These are phyloP conservation scores for Mylabris phalerata DNA, from an alignment of 1,140 invertebrate species.

Conservation along the genomic window DNA sequence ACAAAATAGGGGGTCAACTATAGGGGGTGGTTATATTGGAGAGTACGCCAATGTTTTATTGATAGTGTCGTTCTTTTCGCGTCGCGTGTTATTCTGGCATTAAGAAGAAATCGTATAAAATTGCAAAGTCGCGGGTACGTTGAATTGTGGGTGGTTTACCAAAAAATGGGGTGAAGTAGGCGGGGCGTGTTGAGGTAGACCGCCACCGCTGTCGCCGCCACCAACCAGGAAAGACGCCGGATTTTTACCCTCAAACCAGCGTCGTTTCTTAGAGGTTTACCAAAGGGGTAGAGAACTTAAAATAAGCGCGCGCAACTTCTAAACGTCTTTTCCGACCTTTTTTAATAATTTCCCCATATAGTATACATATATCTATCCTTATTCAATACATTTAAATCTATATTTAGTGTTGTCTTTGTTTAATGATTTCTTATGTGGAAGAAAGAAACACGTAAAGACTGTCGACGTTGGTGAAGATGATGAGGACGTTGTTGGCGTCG, in stretches of 20 bases:
- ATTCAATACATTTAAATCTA: not conserved
- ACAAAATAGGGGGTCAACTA: not conserved
- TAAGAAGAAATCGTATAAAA: constrained; percentile 43
- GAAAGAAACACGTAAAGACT: not conserved
- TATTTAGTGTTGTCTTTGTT: not conserved
- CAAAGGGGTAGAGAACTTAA: constrained; percentile 33
- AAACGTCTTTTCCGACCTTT: constrained; percentile 41
- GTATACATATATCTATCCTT: not conserved
- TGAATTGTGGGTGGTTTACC: constrained; percentile 28
- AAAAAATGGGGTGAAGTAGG: constrained; percentile 29
- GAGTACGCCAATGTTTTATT: not conserved
- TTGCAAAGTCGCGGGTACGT: constrained; percentile 32
- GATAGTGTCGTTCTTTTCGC: constrained; percentile 37
- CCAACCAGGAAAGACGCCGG: constrained; percentile 46
- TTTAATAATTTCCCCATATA: constrained; percentile 3
- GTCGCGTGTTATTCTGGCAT: constrained; percentile 41
- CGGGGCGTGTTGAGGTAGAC: constrained; percentile 44
- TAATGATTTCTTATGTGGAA: not conserved
- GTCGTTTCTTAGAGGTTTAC: constrained; percentile 46
- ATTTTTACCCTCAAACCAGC: constrained; percentile 44
- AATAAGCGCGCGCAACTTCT: constrained; percentile 39
- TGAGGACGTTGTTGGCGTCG: not conserved
- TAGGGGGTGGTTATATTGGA: too few species aligned
- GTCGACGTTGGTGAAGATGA: not conserved
- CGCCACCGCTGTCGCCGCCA: constrained; percentile 41